Evolutionary conservation across 1,140 invertebrate species (phyloP).

Genomic region (Holcopasites calliopsidis): DNA sequence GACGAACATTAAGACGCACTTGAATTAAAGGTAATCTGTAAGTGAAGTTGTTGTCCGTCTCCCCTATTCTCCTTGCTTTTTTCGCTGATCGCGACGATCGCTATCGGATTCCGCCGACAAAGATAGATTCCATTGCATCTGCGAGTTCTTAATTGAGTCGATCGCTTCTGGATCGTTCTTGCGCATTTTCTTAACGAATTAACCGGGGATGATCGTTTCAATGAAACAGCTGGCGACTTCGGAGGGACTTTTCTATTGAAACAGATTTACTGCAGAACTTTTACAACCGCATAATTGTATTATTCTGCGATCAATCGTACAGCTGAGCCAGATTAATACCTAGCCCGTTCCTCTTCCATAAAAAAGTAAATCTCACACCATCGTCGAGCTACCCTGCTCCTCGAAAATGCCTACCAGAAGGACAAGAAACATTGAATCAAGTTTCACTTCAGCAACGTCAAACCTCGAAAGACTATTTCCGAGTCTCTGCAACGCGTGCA

Average conservation of each 20-base stretch:
- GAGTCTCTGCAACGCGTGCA: slow-evolving; percentile 1
- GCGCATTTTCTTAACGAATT: slow-evolving; percentile 3
- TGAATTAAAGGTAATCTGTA: slow-evolving; percentile 34
- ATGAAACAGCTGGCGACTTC: neutral
- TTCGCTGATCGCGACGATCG: slow-evolving; percentile 43
- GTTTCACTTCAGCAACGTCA: neutral
- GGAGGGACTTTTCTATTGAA: too few species aligned
- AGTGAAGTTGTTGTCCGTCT: neutral
- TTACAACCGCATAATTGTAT: too few species aligned
- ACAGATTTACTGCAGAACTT: too few species aligned
- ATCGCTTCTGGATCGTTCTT: neutral
- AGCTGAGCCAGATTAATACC: too few species aligned
- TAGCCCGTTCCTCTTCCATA: too few species aligned
- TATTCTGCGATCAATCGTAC: too few species aligned
- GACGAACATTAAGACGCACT: slow-evolving; percentile 43
- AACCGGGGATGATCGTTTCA: neutral
- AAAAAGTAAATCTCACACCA: too few species aligned
- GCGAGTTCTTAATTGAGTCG: slow-evolving; percentile 5
- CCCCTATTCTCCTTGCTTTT: neutral
- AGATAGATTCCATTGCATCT: slow-evolving; percentile 29
- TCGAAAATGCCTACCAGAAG: too few species aligned
- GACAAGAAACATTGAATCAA: too few species aligned
- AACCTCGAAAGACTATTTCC: neutral
- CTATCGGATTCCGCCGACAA: slow-evolving; percentile 49
- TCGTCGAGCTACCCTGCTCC: neutral